phyloP scores from a whole-genome alignment of 37 sponge, comb jelly and placozoan genomes.

The Petrosia ficiformis region DNA sequence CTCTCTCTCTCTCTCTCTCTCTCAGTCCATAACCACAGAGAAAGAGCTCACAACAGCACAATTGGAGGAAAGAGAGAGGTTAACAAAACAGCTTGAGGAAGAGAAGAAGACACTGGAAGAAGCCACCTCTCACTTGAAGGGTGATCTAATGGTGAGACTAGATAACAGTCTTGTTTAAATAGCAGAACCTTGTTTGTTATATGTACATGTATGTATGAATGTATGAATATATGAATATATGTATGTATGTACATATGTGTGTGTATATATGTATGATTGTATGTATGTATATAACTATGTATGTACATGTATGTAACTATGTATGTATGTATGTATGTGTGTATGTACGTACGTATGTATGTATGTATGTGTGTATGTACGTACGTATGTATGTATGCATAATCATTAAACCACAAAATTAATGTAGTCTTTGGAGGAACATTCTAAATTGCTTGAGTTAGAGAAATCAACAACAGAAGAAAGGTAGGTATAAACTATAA shows the following conservation, averaged over 20 bases:
- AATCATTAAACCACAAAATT: not conserved
- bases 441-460: slow-evolving; percentile 36
- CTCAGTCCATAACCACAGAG: slow-evolving; percentile 54
- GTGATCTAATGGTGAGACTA: slow-evolving; percentile 58
- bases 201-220: not conserved
- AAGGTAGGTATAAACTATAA: slow-evolving; percentile 18
- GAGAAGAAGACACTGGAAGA: slow-evolving; percentile 80
- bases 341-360: too few relatives aligned
- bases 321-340: too few relatives aligned
- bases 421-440: slow-evolving; percentile 54
- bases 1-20: too few relatives aligned
- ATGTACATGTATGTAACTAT: not conserved
- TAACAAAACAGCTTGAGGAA: slow-evolving; percentile 82
- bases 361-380: too few relatives aligned
- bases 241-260: not conserved
- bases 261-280: slow-evolving; percentile 12
- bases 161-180: not conserved
- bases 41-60: slow-evolving; percentile 62
- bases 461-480: slow-evolving; percentile 41
- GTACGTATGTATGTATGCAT: too few relatives aligned
- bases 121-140: slow-evolving; percentile 66
- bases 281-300: not conserved
- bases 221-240: not conserved
- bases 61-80: slow-evolving; percentile 71
- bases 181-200: not conserved